A percentile compares a stretch with the other conserved stretches of the same genome.
These are phyloP conservation scores for Gasteruption jaculator DNA, from an alignment of 2,888 invertebrate species.

Conservation along the genomic window DNA sequence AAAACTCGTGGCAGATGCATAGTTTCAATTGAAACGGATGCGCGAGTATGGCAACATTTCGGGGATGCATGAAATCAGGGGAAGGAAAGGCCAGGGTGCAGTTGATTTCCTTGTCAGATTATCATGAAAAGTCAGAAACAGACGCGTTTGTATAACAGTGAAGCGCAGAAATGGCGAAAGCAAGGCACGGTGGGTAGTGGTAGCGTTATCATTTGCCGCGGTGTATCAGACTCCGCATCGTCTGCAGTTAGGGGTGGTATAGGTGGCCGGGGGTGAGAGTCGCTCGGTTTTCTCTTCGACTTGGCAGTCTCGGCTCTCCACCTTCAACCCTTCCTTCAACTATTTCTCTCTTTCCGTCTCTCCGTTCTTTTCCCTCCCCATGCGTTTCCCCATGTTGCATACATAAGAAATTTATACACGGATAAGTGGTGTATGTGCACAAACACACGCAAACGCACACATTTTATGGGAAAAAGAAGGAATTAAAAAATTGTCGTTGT, in stretches of 20 bases:
- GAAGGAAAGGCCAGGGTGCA: too few relatives aligned
- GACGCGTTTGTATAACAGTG: conserved; percentile 26
- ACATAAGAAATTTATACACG: too few relatives aligned
- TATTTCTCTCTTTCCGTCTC: conserved; percentile 12
- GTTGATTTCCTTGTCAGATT: conserved; percentile 15
- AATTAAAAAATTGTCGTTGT: too few relatives aligned
- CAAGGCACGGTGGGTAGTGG: conserved; percentile 17
- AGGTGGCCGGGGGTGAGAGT: conserved; percentile 19
- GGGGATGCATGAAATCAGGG: too few relatives aligned
- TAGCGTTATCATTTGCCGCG: conserved; percentile 32
- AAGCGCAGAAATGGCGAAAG: conserved; percentile 11
- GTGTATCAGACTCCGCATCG: conserved; percentile 36
- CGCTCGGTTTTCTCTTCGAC: conserved; percentile 9
- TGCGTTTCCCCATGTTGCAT: too few relatives aligned
- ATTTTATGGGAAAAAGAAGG: too few relatives aligned
- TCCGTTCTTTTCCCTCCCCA: too few relatives aligned
- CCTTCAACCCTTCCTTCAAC: conserved; percentile 4
- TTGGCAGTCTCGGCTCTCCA: conserved; percentile 4
- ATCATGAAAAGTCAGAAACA: conserved; percentile 34
- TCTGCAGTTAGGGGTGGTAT: conserved; percentile 29
- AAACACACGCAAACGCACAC: too few relatives aligned
- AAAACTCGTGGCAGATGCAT: neutral
- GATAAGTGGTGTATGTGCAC: too few relatives aligned
- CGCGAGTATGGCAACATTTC: too few relatives aligned
- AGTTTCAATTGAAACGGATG: conserved; percentile 11